Conservation (phyloP, 2,797 vertebrate species). For the Sebastolobus altivelis region DNA sequence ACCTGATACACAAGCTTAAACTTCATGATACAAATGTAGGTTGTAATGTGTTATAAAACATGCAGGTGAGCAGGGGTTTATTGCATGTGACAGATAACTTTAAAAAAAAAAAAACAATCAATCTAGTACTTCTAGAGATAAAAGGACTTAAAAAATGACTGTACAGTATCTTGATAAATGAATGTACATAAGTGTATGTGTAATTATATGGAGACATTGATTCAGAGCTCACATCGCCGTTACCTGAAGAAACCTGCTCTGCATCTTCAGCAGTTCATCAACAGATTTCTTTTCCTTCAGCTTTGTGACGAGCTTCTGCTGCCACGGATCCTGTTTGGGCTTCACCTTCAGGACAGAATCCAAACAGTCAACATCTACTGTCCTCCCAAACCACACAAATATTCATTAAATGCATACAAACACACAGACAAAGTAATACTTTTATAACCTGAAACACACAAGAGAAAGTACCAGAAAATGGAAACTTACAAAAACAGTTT, state of each 20-base stretch:
- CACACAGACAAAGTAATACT: accelerated
- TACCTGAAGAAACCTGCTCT: constrained; percentile 83
- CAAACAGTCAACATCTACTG: neutral
- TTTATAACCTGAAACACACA: neutral
- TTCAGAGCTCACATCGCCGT: neutral
- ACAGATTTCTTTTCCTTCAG: constrained; percentile 77
- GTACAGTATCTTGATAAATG: neutral
- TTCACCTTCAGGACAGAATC: constrained; percentile 77
- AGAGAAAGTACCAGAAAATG: too few relatives aligned
- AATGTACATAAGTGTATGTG: accelerated
- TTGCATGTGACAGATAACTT: neutral
- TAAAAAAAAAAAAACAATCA: neutral
- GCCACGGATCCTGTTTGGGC: constrained; percentile 85
- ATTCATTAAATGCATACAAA: neutral
- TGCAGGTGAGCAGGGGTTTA: neutral
- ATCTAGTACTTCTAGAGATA: neutral
- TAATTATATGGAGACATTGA: neutral
- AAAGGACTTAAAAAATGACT: neutral
- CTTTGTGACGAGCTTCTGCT: constrained; percentile 84
- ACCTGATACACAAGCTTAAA: neutral
- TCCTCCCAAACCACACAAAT: neutral
- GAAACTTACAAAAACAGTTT: too few relatives aligned
- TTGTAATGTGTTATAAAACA: constrained; percentile 9
- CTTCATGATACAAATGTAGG: neutral
- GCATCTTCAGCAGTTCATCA: constrained; percentile 80